Base-by-base conservation (phyloP, 2,797 vertebrate species). In the Schizothorax lantsangensis region DNA sequence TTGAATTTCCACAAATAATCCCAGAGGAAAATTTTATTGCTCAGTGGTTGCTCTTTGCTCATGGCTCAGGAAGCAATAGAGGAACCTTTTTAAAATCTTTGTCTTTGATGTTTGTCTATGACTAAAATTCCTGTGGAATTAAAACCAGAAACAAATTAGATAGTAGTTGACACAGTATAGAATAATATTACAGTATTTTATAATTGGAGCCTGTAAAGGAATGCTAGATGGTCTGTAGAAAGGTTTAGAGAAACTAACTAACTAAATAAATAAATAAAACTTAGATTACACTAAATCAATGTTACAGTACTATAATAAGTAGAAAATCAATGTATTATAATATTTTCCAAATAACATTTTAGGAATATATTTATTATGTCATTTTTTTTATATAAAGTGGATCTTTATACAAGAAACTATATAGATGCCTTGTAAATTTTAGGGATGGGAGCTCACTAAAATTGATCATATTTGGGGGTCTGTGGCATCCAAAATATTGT, bases 1-100 rank as follows among this genome's bases (percentile, higher is more conserved):
- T 57, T 69, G 11, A 81, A 78, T 54, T n/a, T 78, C 6, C 82
- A 45, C 68, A 30, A 74, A 79, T 71, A 79, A 57, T 69, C 84
- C 74, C 36, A 23, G 64, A 85, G 75, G 49, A 79, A n/a, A 10
- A 71, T 30, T 3, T 0, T 79, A 47, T 77, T 36, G 14, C 43
- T 83, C 38, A 57, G 23, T 30, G 69, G 81, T 74, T 74, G 69
- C 38, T 62, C 40, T 47, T 64, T 72, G 12, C 17, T 81, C 47
- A 43, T 21, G 11, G 33, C 33, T 84, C 10, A n/a, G 23, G 23
- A 78, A 78, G 47, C 74, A 23, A 23, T 57, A 2, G 47, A 59
- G 49, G 52, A 43, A n/a, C 47, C 10, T 40, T 68, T 78, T 85
- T 26, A 6, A 68, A 36, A 38, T 78, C 30, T 30, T 14, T 52